Base-by-base conservation (phyloP, 2,113 vertebrate genomes). In the Halichoerus grypus region DNA sequence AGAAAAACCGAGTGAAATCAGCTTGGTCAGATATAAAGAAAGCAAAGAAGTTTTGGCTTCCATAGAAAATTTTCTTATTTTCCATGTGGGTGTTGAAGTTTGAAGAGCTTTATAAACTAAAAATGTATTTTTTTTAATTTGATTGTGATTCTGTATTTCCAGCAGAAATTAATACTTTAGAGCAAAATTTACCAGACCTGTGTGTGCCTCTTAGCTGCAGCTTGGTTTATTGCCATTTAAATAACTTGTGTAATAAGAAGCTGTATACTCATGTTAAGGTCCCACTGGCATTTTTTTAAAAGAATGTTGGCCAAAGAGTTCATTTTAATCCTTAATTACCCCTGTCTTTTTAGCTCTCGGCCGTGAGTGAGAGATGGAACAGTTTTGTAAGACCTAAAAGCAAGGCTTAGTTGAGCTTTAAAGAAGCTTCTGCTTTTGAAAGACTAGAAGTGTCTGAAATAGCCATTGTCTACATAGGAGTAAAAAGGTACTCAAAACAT, bases 361-460 rank as follows among this genome's bases (percentile, higher is more conserved):
- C 59, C 55, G 1, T 53, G 74, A 89, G 42, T 65, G 53, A 89
- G 69, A 72, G 22, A 69, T 6, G 1, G 51, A 97, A 87, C 12
- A 21, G 72, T 85, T 94, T 90, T 91, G 33, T 93, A 82, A 90
- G 53, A 83, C 77, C 36, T 16, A 3, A 91, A 97, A 63, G 69
- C 86, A 96, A 91, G n/a, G 8, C 33, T 55, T 74, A 42, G 49
- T 79, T 88, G 65, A 79, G 26, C 61, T 88, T 86, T n/a, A 95
- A 93, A 93, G 90, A 92, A 91, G 6, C 26, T 71, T 77, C 83
- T 97, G 77, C 57, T 67, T 94, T 95, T 77, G 69, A 95, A 92
- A 94, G 77, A 80, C 71, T 36, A 42, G 72, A 61, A 22, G 31
- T 86, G 39, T 90, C 36, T 94, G 36, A 91, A 92, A 72, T 36